Evolutionary conservation across 2,888 invertebrate genomes (phyloP), one percentile per base, ranked within the genome.

Genomic region (Acrobasis consociella): DNA sequence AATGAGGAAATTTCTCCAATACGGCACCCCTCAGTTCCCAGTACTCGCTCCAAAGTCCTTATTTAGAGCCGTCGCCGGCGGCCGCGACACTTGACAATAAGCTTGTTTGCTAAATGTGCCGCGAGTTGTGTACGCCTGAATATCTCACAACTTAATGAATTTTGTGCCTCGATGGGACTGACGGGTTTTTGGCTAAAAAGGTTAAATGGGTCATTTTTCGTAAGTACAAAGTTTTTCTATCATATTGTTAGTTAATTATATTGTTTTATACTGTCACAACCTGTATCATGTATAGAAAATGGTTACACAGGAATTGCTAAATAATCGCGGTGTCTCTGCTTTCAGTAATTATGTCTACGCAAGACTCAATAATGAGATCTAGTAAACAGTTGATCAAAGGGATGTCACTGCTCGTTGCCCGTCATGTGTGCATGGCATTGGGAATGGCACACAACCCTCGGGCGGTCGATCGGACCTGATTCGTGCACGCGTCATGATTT

Each of bases 81-180:
- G 69, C 65, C 65, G 71, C 70, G 74, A 70, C 78, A 75, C 80
- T 78, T 73, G 69, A 80, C 78, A 81, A 78, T 82, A 78, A 81
- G 76, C 76, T 77, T 74, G 77, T 80, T 82, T 75, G 71, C 72
- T 76, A 70, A 78, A 78, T 76, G 70, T 75, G 66, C 69, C 73
- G 61, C 56, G 60, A 60, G 63, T 60, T 62, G 61, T 65, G 62
- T 68, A 46, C 42, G 56, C 16, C 17, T 16, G 53, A 55, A 55
- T 39, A 38, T 55, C 46, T 46, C 46, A 5, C 13, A 46, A 46
- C 13, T 46, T n/a, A 46, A 46, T 46, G 46, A n/a, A 46, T 46
- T 46, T n/a, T 1, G n/a, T 5, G 46, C 13, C 46, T n/a, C 46
- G 13, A 46, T 13, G 46, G 46, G 46, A 22, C 9, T 51, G 17